Evolutionary conservation across 2,888 invertebrate genomes (phyloP), one percentile per base, ranked within the genome.

Genomic region (Slavum lentiscoides): DNA sequence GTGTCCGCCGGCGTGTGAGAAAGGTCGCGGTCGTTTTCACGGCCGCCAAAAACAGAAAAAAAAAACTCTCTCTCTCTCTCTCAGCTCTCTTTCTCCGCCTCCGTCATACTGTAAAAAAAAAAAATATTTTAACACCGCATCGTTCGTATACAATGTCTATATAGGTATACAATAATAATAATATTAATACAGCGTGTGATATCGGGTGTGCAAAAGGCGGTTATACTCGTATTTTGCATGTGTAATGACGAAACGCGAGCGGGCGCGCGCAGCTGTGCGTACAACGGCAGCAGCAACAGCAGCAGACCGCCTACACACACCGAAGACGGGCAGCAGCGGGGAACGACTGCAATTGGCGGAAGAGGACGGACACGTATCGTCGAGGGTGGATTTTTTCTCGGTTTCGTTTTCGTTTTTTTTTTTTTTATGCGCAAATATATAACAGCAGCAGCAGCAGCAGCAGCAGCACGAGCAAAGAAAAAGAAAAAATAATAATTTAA

Each of bases 121-220:
- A 30, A 30, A 30, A 30, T 30, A 30, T 30, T 30, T 30, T 30
- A 2, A 30, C 30, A 4, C 30, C 30, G 30, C 2, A n/a, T n/a
- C n/a, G n/a, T n/a, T n/a, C n/a, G n/a, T n/a, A n/a, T n/a, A n/a
- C n/a, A n/a, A n/a, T n/a, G n/a, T n/a, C n/a, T 30, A 4, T 30
- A 4, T 30, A 30, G 30, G 30, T 30, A 4, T 30, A 4, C 4
- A 30, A 4, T 30, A 30, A 30, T 30, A 30, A 30, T 30, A 30
- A 30, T 30, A 30, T 17, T 49, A 7, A 23, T 4, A 21, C 19
- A 39, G 4, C 17, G 67, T 76, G 75, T 76, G 75, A 59, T 76
- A 76, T 76, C 75, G 75, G 75, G 75, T 76, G 75, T 76, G 75
- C 75, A 76, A 76, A 76, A 76, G 67, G 59, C 75, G 75, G 75